Conservation (phyloP, 1,140 invertebrate genomes). For the Orius insidiosus region DNA sequence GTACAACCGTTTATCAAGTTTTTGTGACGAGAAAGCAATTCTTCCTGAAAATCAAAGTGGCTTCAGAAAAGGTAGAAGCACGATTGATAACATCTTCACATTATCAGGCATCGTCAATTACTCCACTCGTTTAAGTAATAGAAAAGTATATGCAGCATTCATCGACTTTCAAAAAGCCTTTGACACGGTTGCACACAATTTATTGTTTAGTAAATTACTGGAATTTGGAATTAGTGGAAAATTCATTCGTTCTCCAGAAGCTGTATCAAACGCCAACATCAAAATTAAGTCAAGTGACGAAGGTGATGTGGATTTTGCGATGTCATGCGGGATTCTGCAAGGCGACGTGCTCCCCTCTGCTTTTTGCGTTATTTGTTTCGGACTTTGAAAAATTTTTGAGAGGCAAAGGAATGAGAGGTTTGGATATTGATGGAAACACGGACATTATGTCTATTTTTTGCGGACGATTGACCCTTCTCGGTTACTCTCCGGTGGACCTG, state of each 20-base stretch:
- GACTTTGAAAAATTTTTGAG: slow-evolving; percentile 14
- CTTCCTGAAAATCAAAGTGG: too few species aligned
- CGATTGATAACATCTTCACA: too few species aligned
- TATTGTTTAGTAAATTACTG: slow-evolving; percentile 18
- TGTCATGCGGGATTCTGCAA: slow-evolving; percentile 19
- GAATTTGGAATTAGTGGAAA: slow-evolving; percentile 19
- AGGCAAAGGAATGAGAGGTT: neutral
- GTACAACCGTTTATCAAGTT: too few species aligned
- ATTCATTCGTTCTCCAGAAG: slow-evolving; percentile 16
- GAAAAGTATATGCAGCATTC: slow-evolving; percentile 17
- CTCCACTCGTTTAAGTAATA: too few species aligned
- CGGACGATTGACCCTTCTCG: slow-evolving; percentile 17
- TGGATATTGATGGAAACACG: neutral
- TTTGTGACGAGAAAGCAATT: too few species aligned
- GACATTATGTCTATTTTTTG: slow-evolving; percentile 17
- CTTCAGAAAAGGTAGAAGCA: too few species aligned
- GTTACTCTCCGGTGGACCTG: slow-evolving; percentile 6
- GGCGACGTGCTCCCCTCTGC: slow-evolving; percentile 17
- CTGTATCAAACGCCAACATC: slow-evolving; percentile 19
- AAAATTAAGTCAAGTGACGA: slow-evolving; percentile 10
- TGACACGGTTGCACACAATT: slow-evolving; percentile 17
- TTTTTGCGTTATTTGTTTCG: slow-evolving; percentile 16
- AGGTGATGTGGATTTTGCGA: slow-evolving; percentile 3
- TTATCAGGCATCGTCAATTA: too few species aligned
- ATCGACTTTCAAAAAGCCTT: slow-evolving; percentile 20